Conservation (phyloP, 2,113 vertebrate genomes). For the Sylvia atricapilla region DNA sequence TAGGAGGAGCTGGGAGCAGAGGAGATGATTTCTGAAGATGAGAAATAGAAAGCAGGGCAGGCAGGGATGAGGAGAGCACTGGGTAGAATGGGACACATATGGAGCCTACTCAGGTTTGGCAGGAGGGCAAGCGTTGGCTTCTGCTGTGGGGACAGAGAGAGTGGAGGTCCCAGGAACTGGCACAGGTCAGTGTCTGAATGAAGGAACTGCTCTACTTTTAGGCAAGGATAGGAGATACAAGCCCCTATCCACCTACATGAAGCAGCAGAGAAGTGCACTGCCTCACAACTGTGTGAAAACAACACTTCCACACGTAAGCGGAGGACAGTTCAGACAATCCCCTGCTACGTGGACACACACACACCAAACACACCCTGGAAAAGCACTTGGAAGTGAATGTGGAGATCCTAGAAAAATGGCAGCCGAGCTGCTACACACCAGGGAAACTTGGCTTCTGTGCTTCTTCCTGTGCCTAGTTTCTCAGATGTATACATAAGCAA, state of each 20-base stretch:
- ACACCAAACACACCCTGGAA: not conserved
- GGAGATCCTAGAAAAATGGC: not conserved
- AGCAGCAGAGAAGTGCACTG: not conserved
- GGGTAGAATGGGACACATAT: not conserved
- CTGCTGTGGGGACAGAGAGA: not conserved
- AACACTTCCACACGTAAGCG: not conserved
- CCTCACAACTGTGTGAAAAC: not conserved
- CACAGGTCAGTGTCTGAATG: not conserved
- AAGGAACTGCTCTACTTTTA: not conserved
- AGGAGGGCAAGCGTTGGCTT: not conserved
- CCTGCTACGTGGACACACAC: not conserved
- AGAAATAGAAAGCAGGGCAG: not conserved
- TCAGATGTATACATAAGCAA: not conserved
- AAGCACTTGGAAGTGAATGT: not conserved
- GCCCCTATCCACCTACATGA: rapidly evolving
- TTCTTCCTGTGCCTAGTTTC: not conserved
- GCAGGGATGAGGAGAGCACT: not conserved
- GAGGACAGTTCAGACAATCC: not conserved
- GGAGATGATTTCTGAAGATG: not conserved
- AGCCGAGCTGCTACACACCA: not conserved
- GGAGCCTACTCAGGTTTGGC: not conserved
- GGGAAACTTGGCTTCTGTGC: not conserved
- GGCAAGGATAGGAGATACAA: not conserved
- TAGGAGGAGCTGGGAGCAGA: not conserved
- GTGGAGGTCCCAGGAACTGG: not conserved